Evolutionary conservation across 2,888 invertebrate species (phyloP), one percentile per base, ranked within the genome.

Genomic region (Dichetophora obliterata): DNA sequence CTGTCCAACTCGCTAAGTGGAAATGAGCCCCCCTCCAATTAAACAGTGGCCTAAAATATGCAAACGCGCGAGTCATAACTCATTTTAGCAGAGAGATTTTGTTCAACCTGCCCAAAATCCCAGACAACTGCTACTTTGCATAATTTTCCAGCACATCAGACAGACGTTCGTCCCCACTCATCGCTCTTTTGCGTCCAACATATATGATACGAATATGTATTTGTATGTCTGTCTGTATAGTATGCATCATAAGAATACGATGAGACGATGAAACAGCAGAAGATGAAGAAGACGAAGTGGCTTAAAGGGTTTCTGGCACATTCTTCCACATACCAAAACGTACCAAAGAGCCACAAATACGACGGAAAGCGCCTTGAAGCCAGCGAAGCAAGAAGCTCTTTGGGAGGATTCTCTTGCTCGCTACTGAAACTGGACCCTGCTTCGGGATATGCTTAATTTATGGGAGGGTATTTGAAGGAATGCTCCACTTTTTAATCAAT

Each of bases 11-110:
- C 27, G 63, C 52, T 54, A 66, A 65, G 65, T 66, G 74, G 54
- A 65, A 66, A 66, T 78, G 52, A 59, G 74, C 70, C 43, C 69
- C 80, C 87, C 87, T 86, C 86, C 88, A 88, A 88, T 88, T 88
- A 88, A 88, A 88, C 88, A 83, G 88, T 88, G 88, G 88, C 88
- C 87, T 87, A 86, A 88, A 88, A 88, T 88, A 88, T 88, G 89
- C 88, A 88, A 88, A 88, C 79, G 78, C 84, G 84, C 85, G 82
- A 82, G 83, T 87, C 87, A 88, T 88, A 88, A 87, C 85, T 88
- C 87, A 88, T 88, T 85, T 86, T 82, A 80, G 81, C 78, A 80
- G 77, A 79, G 80, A 81, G 80, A 70, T 66, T 52, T 75, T 68
- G 65, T 78, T 61, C 80, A 78, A 80, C 78, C 79, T 77, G 77